phyloP scores from a whole-genome alignment of 2,888 invertebrate species.

The Phrixothrix hirtus region DNA sequence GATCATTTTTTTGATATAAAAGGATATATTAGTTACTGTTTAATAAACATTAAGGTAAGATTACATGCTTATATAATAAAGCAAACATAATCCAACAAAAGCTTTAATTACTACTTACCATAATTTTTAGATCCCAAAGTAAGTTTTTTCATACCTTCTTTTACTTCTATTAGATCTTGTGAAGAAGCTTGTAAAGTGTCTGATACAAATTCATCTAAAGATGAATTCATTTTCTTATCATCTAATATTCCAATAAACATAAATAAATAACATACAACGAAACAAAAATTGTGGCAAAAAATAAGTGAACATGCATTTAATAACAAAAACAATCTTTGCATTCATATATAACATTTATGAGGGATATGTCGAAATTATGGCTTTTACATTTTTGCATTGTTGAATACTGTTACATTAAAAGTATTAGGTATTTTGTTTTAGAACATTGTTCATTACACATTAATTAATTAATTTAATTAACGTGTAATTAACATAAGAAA shows the following conservation, averaged over 20 bases:
- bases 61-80: slow-evolving; percentile 22
- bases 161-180: slow-evolving; percentile 72
- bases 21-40: too few relatives aligned
- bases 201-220: slow-evolving; percentile 74
- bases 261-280: slow-evolving; percentile 29
- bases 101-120: slow-evolving; percentile 54
- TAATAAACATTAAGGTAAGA: too few relatives aligned
- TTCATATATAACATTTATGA: too few relatives aligned
- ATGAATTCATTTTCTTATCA: slow-evolving; percentile 35
- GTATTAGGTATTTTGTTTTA: too few relatives aligned
- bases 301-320: slow-evolving; percentile 15
- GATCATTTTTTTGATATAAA: not conserved
- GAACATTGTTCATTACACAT: too few relatives aligned
- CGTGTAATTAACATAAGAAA: too few relatives aligned
- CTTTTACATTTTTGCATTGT: too few relatives aligned
- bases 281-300: slow-evolving; percentile 9
- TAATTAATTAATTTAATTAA: too few relatives aligned
- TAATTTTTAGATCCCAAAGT: slow-evolving; percentile 60
- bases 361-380: too few relatives aligned
- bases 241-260: slow-evolving; percentile 35
- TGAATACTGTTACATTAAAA: too few relatives aligned
- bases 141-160: slow-evolving; percentile 75
- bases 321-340: slow-evolving; percentile 8
- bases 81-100: slow-evolving; percentile 30
- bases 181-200: slow-evolving; percentile 71